These are phyloP conservation scores for Spizaetus ornatus DNA, from an alignment of 2,113 vertebrate species.

Conservation along the genomic window DNA sequence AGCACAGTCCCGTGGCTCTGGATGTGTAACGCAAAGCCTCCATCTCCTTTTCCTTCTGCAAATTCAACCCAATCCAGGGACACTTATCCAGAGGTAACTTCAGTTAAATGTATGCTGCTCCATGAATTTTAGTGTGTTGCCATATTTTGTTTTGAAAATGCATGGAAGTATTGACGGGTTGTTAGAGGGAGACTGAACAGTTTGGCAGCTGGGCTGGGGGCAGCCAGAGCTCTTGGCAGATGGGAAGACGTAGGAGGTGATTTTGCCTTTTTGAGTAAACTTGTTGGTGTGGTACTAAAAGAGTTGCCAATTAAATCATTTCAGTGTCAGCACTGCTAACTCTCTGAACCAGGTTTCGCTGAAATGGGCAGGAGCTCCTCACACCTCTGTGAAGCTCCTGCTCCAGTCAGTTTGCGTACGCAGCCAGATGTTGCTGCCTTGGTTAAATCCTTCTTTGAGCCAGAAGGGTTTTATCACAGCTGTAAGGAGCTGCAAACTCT, in stretches of 20 bases:
- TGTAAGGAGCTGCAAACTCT: not conserved
- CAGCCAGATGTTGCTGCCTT: not conserved
- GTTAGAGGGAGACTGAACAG: not conserved
- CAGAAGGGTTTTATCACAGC: not conserved
- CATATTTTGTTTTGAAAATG: not conserved
- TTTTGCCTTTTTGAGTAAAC: slow-evolving; percentile 15
- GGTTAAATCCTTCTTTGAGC: not conserved
- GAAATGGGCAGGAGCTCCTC: not conserved
- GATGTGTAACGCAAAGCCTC: not conserved
- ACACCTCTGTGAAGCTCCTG: not conserved
- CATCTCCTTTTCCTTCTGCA: not conserved
- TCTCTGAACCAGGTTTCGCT: not conserved
- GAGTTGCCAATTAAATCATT: not conserved
- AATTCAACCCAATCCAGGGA: not conserved
- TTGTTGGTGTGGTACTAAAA: not conserved
- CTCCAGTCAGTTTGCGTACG: not conserved
- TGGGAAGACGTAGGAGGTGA: not conserved
- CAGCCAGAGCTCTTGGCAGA: not conserved
- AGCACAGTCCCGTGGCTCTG: rapidly evolving
- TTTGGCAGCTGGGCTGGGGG: not conserved
- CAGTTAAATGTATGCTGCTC: not conserved
- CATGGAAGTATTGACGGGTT: not conserved
- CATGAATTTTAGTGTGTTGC: not conserved
- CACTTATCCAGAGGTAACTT: not conserved
- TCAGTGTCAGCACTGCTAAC: not conserved